Percentiles rank a stretch among this genome's conserved stretches.
Evolutionary conservation across 2,797 vertebrate genomes (phyloP).

Genomic region (Morus bassanus): DNA sequence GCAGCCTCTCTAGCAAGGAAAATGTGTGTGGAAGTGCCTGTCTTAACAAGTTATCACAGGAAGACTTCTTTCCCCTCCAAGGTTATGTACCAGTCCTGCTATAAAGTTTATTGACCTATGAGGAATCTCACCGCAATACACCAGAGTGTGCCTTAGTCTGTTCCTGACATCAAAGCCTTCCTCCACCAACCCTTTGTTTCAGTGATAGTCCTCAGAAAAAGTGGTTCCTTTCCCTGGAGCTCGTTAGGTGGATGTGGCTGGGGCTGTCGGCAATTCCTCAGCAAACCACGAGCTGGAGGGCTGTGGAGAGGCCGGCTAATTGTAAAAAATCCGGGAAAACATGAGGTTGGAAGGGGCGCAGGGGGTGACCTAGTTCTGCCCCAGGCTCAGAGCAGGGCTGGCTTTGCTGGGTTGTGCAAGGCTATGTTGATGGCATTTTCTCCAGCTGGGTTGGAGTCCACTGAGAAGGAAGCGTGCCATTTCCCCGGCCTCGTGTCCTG

Average conservation of each 20-base stretch:
- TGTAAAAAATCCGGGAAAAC: neutral
- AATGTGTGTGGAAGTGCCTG: neutral
- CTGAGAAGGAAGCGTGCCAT: neutral
- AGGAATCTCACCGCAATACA: neutral
- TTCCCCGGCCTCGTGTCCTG: rapidly evolving
- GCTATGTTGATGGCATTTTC: neutral
- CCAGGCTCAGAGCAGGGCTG: neutral
- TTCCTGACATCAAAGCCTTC: slow-evolving; percentile 41
- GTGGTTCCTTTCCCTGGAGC: neutral
- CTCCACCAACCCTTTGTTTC: neutral
- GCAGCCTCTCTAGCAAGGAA: neutral
- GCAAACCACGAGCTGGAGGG: neutral
- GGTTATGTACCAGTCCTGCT: neutral
- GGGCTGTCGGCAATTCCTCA: neutral
- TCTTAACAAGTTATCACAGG: neutral
- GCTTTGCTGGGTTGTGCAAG: neutral
- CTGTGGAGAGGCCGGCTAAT: neutral
- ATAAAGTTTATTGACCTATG: slow-evolving; percentile 37
- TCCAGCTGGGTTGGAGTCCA: neutral
- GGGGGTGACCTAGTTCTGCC: slow-evolving; percentile 11
- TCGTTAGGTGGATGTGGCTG: neutral
- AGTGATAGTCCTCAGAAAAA: neutral
- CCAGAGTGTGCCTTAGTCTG: neutral
- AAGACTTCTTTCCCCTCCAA: neutral
- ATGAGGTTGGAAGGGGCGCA: neutral